A percentile compares a stretch with the other conserved stretches of the same genome.
Evolutionary conservation across 1,140 invertebrate genomes (phyloP).

Genomic region (Drosophila teissieri): DNA sequence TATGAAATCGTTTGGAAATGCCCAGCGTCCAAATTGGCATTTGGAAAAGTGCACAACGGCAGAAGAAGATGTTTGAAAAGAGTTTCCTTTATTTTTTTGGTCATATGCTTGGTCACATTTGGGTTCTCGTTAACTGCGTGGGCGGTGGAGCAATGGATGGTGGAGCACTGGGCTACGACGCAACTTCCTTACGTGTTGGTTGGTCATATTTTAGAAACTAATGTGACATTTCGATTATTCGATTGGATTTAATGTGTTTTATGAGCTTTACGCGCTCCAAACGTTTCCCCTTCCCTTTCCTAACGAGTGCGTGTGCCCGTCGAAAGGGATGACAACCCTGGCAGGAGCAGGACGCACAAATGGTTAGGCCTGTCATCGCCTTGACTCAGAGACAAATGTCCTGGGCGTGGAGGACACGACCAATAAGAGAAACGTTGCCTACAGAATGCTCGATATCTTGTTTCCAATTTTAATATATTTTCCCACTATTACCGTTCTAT

Average conservation of each 20-base stretch:
- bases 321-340: slow-evolving; percentile 59
- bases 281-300: slow-evolving; percentile 23
- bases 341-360: slow-evolving; percentile 6
- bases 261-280: slow-evolving; percentile 79
- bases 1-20: slow-evolving; percentile 75
- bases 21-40: slow-evolving; percentile 44
- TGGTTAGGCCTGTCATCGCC: slow-evolving; percentile 47
- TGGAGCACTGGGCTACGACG: no score
- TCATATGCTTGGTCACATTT: slow-evolving; percentile 56
- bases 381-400: slow-evolving; percentile 56
- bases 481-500: no score
- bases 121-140: slow-evolving; percentile 58
- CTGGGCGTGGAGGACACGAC: slow-evolving; percentile 41
- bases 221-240: slow-evolving; percentile 85
- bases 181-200: slow-evolving; percentile 67
- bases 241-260: slow-evolving; percentile 85
- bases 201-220: slow-evolving; percentile 84
- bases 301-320: slow-evolving; percentile 6
- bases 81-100: slow-evolving; percentile 41
- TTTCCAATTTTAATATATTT: background rate
- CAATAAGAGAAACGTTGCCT: slow-evolving; percentile 2
- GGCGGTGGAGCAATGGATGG: background rate
- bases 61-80: slow-evolving; percentile 60
- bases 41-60: slow-evolving; percentile 61
- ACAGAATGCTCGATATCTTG: background rate